Percentiles rank a stretch among this genome's conserved stretches.
These are phyloP conservation scores for Polypterus bichir DNA, from an alignment of 2,113 vertebrate genomes.

Conservation along the genomic window DNA sequence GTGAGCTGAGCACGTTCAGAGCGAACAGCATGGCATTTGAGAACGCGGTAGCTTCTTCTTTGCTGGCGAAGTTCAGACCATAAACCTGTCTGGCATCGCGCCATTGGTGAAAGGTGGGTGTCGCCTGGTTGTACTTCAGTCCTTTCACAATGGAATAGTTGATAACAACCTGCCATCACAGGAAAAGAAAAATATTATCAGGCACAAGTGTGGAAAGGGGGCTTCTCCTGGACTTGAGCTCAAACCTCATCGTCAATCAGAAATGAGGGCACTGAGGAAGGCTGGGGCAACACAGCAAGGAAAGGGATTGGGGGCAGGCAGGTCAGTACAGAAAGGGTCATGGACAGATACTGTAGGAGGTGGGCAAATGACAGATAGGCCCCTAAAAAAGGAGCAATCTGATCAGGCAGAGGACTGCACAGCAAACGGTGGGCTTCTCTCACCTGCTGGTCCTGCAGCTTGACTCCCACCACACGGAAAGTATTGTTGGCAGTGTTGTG, in stretches of 20 bases:
- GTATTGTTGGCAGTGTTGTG: constrained; percentile 94
- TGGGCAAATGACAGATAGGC: no score
- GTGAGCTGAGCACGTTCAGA: constrained; percentile 90
- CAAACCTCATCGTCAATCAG: no score
- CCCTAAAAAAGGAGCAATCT: no score
- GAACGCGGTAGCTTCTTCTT: constrained; percentile 94
- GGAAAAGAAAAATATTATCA: no score
- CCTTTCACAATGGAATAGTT: constrained; percentile 98
- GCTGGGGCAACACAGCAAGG: no score
- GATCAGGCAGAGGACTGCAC: no score
- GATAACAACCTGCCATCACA: constrained; percentile 76
- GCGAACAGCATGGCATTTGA: constrained; percentile 96
- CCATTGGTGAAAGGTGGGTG: constrained; percentile 97
- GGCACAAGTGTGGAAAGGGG: no score
- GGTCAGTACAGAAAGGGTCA: no score
- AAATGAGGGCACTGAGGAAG: no score
- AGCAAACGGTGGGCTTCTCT: constrained; percentile 22
- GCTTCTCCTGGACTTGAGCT: no score
- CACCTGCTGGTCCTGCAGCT: constrained; percentile 98
- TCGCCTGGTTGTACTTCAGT: constrained; percentile 97
- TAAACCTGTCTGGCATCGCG: constrained; percentile 94
- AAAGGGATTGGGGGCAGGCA: no score
- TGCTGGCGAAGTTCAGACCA: constrained; percentile 94
- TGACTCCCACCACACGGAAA: constrained; percentile 95
- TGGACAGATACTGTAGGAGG: no score